A percentile compares a stretch with the other conserved stretches of the same genome.
phyloP scores from a whole-genome alignment of 2,113 vertebrate genomes.

The Sula dactylatra region DNA sequence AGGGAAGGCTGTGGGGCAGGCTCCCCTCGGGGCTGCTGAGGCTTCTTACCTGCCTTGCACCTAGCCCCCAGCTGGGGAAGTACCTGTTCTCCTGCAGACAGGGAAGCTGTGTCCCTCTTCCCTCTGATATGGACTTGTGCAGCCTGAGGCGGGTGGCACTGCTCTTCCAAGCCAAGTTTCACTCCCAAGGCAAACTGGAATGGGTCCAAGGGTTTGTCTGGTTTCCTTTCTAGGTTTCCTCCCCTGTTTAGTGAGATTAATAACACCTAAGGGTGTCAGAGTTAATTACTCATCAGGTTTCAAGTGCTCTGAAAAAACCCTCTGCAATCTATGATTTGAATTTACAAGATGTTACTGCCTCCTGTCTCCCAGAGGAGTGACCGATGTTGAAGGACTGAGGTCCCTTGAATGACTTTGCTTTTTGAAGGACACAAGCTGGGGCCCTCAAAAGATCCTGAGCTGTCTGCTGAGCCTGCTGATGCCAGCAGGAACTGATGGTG shows the following conservation, averaged over 20 bases:
- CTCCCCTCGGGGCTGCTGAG: not conserved
- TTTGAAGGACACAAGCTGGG: not conserved
- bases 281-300: constrained; percentile 24
- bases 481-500: not conserved
- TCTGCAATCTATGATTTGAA: not conserved
- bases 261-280: constrained; percentile 50
- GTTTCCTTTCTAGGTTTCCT: constrained; percentile 36
- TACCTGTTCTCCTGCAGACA: constrained; percentile 35
- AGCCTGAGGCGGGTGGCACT: rapidly evolving
- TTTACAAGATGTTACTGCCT: not conserved
- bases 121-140: not conserved
- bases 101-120: not conserved
- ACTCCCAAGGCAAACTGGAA: not conserved
- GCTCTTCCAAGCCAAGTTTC: constrained; percentile 16
- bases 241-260: constrained; percentile 40
- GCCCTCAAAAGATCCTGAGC: not conserved
- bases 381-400: not conserved
- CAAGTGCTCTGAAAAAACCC: not conserved
- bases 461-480: rapidly evolving
- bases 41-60: not conserved
- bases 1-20: not conserved
- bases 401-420: not conserved
- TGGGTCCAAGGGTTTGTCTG: constrained; percentile 18
- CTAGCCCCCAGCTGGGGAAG: not conserved
- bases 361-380: not conserved